A percentile compares a stretch with the other conserved stretches of the same genome.
Conservation (phyloP, 2,113 vertebrate species). For the Brachyistius frenatus region DNA sequence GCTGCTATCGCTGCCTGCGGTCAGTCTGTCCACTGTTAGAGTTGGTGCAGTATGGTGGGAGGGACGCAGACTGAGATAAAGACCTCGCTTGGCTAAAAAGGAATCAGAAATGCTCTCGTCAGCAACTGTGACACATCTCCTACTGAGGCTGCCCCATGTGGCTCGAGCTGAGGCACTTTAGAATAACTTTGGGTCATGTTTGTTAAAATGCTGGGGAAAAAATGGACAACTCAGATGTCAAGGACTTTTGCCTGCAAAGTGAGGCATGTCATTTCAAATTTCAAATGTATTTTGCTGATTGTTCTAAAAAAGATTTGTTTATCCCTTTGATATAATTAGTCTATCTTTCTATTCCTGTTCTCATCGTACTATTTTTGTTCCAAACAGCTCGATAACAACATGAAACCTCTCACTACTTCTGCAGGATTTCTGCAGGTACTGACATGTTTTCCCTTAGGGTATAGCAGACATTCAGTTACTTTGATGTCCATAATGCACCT, state of each 20-base stretch:
- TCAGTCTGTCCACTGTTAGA: slow-evolving; percentile 67
- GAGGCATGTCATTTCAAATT: slow-evolving; percentile 3
- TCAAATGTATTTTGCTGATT: neutral
- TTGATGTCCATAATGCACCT: neutral
- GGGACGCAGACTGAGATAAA: slow-evolving; percentile 1
- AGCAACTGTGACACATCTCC: slow-evolving; percentile 58
- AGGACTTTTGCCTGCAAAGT: slow-evolving; percentile 26
- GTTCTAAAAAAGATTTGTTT: neutral
- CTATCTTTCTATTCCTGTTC: no score
- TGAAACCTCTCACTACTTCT: no score
- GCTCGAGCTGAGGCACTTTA: slow-evolving; percentile 26
- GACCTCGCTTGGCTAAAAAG: slow-evolving; percentile 39
- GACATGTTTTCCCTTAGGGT: slow-evolving; percentile 7
- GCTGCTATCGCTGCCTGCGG: slow-evolving; percentile 52
- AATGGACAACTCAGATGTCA: slow-evolving; percentile 31
- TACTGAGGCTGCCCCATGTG: slow-evolving; percentile 50
- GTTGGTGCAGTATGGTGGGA: slow-evolving; percentile 28
- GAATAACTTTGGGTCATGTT: slow-evolving; percentile 43
- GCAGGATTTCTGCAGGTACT: neutral
- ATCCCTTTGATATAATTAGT: no score
- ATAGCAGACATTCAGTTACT: slow-evolving; percentile 8
- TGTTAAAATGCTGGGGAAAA: slow-evolving; percentile 44
- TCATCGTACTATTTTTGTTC: no score
- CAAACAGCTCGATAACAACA: no score
- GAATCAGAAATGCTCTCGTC: slow-evolving; percentile 51